Base-by-base conservation (phyloP, 1,140 invertebrate genomes). In the Drosophila azteca region DNA sequence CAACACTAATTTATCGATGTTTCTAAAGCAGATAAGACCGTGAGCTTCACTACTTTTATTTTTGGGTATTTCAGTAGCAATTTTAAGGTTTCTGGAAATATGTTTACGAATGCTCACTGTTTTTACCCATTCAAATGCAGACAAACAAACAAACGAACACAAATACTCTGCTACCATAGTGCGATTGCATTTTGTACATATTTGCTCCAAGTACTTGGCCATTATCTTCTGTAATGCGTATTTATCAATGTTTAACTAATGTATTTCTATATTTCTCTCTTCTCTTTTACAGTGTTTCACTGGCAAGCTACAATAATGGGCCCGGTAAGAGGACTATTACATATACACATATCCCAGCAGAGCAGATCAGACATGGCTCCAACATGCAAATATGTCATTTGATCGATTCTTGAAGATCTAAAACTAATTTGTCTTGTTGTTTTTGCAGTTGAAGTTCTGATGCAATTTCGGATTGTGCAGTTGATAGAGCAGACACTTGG, bases 241-340 rank as follows among this genome's bases (percentile, higher is more conserved):
- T 22, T 71, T 46, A 39, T 8, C 39, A 71, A 5, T 59, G 46
- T 60, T 60, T 71, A 13, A 59, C 29, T 70, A 51, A 70, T 71
- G 22, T 52, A 51, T 39, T 17, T 53, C 11, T 39, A 39, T 39
- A 13, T 35, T 70, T 90, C 92, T 91, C 93, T 20, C 92, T 90
- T 48, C 24, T 35, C 45, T 48, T 71, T 97, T 97, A 90, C 94
- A 97, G 96, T 99, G 93, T 99, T 98, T 94, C 97, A 99, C 93
- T 99, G 98, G 98, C 97, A 98, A 94, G 98, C 98, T 93, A 99
- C 97, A 94, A 99, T 99, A 92, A 98, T 99, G 97, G 98, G 98
- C 94, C 98, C 98, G 94, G 97, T 98, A 95, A 97, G 96, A 96
- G 93, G 82, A 60, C n/a, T 15, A 6, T 2, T 24, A 29, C 45